Evolutionary conservation across 2,888 invertebrate species (phyloP), one percentile per base, ranked within the genome.

Genomic region (Drosophila buzzatii): DNA sequence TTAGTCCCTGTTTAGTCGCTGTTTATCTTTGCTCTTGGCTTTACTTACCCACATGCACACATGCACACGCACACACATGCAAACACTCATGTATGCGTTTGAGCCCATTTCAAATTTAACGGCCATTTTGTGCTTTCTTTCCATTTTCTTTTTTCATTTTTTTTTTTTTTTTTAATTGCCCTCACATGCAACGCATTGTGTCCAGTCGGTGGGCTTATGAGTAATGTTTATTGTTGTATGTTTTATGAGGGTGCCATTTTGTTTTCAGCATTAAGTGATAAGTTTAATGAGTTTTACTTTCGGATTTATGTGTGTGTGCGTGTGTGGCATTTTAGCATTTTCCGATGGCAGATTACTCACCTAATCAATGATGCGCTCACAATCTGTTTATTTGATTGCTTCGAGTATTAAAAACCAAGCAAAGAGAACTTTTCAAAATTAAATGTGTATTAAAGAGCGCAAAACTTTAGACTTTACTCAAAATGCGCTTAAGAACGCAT

Each of bases 31-130:
- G 59, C 41, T 57, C 61, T 67, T 72, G 73, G 73, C 67, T 60
- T 76, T 56, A 53, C 18, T 42, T n/a, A 53, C 62, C 53, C 71
- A 20, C 59, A 45, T 42, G 14, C 33, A 10, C n/a, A 4, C 52
- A 14, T 18, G 7, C 51, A 18, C 49, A 49, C 33, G 10, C 62
- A 31, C 49, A 59, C 65, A 62, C 70, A 27, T 35, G 23, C 37
- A 37, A 16, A 20, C 53, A 27, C 37, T 23, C 23, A 27, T 39
- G 53, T 47, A 37, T 73, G 27, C 55, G 63, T 9, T 33, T 9
- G 49, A 55, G 57, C 64, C 79, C 82, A 79, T 79, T 79, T 79
- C 70, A 82, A 79, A 81, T 81, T 81, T 79, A 79, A 79, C 79
- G 64, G 74, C 79, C 71, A 63, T 77, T 79, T 75, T 52, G 76